These are phyloP conservation scores for Dryoscopus gambensis DNA, from an alignment of 2,113 vertebrate genomes.

Conservation along the genomic window DNA sequence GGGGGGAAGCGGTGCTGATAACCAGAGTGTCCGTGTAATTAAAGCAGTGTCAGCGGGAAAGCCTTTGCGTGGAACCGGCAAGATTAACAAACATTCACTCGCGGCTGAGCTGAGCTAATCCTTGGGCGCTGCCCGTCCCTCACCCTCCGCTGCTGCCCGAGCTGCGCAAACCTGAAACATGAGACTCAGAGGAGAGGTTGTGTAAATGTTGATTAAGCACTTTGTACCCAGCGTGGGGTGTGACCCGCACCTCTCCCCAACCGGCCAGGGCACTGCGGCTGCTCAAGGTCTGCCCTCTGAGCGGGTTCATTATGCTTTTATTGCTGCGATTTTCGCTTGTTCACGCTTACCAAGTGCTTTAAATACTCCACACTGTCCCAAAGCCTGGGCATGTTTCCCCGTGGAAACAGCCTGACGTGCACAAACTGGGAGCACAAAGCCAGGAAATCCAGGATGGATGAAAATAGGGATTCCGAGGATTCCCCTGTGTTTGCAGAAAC, in stretches of 20 bases:
- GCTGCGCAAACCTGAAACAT: background rate
- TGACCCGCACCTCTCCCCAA: background rate
- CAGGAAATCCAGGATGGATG: background rate
- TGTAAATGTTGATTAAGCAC: background rate
- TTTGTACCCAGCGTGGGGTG: background rate
- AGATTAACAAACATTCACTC: background rate
- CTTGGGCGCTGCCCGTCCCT: background rate
- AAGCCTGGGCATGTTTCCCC: background rate
- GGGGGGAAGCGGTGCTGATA: background rate
- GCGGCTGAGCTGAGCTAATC: background rate
- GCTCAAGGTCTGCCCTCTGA: background rate
- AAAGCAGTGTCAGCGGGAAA: background rate
- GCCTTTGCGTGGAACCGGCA: background rate
- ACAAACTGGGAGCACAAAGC: background rate
- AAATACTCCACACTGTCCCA: too few relatives aligned
- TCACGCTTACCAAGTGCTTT: background rate
- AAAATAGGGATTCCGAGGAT: background rate
- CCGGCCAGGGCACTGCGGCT: background rate
- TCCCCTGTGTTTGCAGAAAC: background rate
- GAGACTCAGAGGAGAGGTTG: background rate
- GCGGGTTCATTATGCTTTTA: fast-evolving
- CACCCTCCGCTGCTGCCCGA: background rate
- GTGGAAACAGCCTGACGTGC: fast-evolving
- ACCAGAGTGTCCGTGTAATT: fast-evolving
- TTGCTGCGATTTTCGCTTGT: background rate